Conservation (phyloP, 2,113 vertebrate genomes). For the Megalops atlanticus region DNA sequence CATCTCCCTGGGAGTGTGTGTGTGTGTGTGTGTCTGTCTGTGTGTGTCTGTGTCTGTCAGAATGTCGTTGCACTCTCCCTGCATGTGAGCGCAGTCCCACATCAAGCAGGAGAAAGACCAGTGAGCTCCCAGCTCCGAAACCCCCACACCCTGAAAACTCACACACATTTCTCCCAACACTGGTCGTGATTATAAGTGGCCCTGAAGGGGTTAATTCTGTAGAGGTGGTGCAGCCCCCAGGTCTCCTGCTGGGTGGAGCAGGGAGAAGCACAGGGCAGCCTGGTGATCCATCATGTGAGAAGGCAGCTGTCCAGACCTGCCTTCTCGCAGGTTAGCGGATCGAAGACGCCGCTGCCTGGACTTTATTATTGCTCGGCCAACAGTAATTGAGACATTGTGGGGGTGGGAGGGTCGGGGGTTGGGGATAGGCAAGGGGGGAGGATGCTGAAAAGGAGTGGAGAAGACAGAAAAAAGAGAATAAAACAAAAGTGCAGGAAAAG, state of each 20-base stretch:
- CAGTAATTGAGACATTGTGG: constrained; percentile 76
- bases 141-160: not conserved
- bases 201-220: not conserved
- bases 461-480: constrained; percentile 9
- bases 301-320: constrained; percentile 74
- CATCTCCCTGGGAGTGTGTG: not conserved
- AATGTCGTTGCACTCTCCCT: too few species aligned
- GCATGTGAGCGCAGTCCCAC: not conserved
- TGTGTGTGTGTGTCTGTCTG: not conserved
- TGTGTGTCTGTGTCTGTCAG: not conserved
- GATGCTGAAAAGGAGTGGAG: not conserved
- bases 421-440: not conserved
- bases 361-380: constrained; percentile 81
- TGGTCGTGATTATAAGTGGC: too few species aligned
- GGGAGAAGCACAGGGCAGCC: not conserved
- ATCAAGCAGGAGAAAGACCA: not conserved
- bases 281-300: constrained; percentile 78
- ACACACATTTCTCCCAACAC: too few species aligned
- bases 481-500: not conserved
- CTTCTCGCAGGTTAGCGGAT: constrained; percentile 78
- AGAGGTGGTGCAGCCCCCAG: not conserved
- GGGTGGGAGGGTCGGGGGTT: not conserved
- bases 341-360: constrained; percentile 73
- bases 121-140: not conserved
- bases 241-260: not conserved